Percentiles rank a stretch among this genome's conserved stretches.
phyloP scores from a whole-genome alignment of 2,888 invertebrate species.

The Gymnocheta viridis region DNA sequence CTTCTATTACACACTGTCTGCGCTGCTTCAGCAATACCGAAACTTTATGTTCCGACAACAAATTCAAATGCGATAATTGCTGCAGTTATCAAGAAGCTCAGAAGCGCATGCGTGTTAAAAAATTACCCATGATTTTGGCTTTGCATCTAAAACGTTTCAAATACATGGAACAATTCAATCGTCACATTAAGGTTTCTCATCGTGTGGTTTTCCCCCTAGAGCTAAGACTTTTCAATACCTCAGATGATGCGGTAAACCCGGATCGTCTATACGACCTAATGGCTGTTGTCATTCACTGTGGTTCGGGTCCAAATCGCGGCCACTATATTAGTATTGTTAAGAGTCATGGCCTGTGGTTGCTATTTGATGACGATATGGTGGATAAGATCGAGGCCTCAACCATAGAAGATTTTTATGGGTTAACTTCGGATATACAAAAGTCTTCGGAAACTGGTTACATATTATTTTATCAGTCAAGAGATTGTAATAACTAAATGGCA shows the following conservation, averaged over 20 bases:
- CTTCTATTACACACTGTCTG: conserved; percentile 98
- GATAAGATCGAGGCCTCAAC: conserved; percentile 99
- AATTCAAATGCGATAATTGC: conserved; percentile 99
- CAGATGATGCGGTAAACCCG: conserved; percentile 98
- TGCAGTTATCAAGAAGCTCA: conserved; percentile 99
- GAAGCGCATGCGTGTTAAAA: conserved; percentile 99
- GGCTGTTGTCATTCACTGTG: conserved; percentile 99
- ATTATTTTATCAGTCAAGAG: conserved; percentile 98
- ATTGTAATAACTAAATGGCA: conserved; percentile 83
- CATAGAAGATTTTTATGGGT: conserved; percentile 99
- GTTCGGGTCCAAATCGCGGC: conserved; percentile 99
- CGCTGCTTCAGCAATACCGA: conserved; percentile 99
- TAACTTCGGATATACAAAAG: conserved; percentile 99
- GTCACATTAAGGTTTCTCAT: conserved; percentile 99
- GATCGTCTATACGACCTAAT: conserved; percentile 99
- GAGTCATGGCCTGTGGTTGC: conserved; percentile 99
- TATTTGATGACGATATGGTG: conserved; percentile 99
- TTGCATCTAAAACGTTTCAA: conserved; percentile 97
- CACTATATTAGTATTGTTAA: conserved; percentile 99
- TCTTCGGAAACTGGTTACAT: conserved; percentile 99
- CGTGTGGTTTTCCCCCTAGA: conserved; percentile 99
- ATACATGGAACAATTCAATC: conserved; percentile 98
- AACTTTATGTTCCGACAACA: conserved; percentile 99
- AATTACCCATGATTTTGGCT: conserved; percentile 98
- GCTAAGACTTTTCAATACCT: conserved; percentile 97